Conservation (phyloP, 1,140 invertebrate genomes). For the Prorops nasuta region DNA sequence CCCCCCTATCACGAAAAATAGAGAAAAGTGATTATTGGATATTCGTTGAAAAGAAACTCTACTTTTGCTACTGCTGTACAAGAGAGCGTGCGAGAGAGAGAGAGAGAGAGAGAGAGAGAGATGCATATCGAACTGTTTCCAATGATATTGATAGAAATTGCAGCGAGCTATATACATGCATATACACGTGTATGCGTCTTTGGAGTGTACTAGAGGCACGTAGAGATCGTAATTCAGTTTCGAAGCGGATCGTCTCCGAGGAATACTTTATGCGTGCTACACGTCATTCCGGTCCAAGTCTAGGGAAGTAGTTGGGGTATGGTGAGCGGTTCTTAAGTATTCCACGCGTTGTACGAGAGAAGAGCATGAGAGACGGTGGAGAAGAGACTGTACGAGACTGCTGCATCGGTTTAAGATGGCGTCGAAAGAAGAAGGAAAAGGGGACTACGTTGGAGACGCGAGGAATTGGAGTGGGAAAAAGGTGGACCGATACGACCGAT, state of each 20-base stretch:
- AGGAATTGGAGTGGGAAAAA: slow-evolving; percentile 17
- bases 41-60: background rate
- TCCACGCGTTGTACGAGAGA: slow-evolving; percentile 41
- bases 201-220: slow-evolving; percentile 28
- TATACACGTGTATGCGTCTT: too few species aligned
- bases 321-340: slow-evolving; percentile 45
- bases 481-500: too few species aligned
- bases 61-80: background rate
- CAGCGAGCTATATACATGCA: too few species aligned
- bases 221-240: slow-evolving; percentile 33
- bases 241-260: slow-evolving; percentile 30
- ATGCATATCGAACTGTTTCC: too few species aligned
- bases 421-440: slow-evolving; percentile 8
- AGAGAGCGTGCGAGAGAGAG: background rate
- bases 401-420: slow-evolving; percentile 26
- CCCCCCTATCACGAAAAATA: background rate
- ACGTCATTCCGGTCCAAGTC: slow-evolving; percentile 33
- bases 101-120: slow-evolving; percentile 5
- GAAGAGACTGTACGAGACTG: background rate
- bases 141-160: too few species aligned
- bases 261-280: slow-evolving; percentile 53
- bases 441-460: too few species aligned
- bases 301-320: too few species aligned
- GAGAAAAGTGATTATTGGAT: background rate
- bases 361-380: slow-evolving; percentile 1